Percentiles rank a stretch among this genome's conserved stretches.
Evolutionary conservation across 2,113 vertebrate species (phyloP).

Genomic region (Entomyzon cyanotis): DNA sequence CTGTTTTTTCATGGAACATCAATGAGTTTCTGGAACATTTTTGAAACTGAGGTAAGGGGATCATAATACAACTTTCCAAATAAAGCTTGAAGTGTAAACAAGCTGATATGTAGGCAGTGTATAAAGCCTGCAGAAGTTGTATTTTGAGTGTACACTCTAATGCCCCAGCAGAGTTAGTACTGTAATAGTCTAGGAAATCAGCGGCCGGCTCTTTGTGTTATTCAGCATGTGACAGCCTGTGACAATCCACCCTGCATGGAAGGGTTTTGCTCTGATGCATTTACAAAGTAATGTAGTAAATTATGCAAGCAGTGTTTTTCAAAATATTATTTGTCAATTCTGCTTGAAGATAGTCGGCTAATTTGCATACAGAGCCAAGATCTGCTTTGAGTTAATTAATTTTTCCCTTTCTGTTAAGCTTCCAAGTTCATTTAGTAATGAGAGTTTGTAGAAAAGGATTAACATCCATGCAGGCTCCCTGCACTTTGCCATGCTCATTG

Average conservation of each 20-base stretch:
- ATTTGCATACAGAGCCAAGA: not conserved
- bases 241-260: not conserved
- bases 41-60: not conserved
- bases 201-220: not conserved
- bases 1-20: not conserved
- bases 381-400: not conserved
- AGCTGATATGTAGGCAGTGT: not conserved
- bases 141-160: not conserved
- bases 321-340: not conserved
- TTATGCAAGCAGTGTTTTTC: not conserved
- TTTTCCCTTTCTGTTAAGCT: not conserved
- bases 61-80: not conserved
- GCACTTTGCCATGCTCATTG: not conserved
- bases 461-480: not conserved
- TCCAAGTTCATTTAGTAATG: constrained; percentile 5
- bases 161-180: not conserved
- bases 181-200: not conserved
- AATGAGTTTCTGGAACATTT: not conserved
- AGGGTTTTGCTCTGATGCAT: not conserved
- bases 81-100: not conserved
- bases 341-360: not conserved
- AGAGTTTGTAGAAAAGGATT: not conserved
- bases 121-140: not conserved
- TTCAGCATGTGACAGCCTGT: not conserved
- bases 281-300: not conserved